Base-by-base conservation (phyloP, 2,113 vertebrate species). In the Polypterus bichir region DNA sequence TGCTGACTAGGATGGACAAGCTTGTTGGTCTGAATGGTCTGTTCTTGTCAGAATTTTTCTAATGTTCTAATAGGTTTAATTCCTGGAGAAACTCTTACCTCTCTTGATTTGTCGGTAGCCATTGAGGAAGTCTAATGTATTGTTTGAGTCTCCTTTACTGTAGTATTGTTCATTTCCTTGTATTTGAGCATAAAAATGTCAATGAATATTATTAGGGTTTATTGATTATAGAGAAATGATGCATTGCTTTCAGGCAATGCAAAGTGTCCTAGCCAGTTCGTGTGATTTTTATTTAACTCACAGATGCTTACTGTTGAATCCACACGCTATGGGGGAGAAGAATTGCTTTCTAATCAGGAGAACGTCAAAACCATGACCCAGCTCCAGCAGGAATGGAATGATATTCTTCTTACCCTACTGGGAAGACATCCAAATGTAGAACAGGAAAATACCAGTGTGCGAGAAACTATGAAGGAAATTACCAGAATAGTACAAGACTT, bases 361-460 rank as follows among this genome's bases (percentile, higher is more conserved):
- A 75, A 72, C n/a, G 76, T 95, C 46, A 59, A 51, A 3, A 66
- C 64, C 4, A 66, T 85, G 44, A 61, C 56, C 47, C 46, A 48
- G 3, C 68, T 84, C 48, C 86, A 85, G 68, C 77, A 85, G 10
- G 70, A n/a, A 48, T 93, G 89, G 87, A 52, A 56, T n/a, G 72
- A 85, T 11, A 61, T 79, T 64, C 83, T 78, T 47, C 59, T 78
- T 48, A 73, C 54, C 7, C 63, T 94, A 46, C 78, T 89, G 56
- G 61, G 60, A 48, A 81, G 86, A 61, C 91, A 93, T 68, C 67
- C n/a, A 53, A 72, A 54, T 67, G 58, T 79, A 4, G 65, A 85
- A 6, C 77, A 77, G 46, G 61, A 61, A 1, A 51, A 77, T 6
- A 66, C 78, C 5, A 54, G 52, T 7, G 71, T 78, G 57, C 69